phyloP scores from a whole-genome alignment of 2,888 invertebrate species.

The Auanema freiburgensis region DNA sequence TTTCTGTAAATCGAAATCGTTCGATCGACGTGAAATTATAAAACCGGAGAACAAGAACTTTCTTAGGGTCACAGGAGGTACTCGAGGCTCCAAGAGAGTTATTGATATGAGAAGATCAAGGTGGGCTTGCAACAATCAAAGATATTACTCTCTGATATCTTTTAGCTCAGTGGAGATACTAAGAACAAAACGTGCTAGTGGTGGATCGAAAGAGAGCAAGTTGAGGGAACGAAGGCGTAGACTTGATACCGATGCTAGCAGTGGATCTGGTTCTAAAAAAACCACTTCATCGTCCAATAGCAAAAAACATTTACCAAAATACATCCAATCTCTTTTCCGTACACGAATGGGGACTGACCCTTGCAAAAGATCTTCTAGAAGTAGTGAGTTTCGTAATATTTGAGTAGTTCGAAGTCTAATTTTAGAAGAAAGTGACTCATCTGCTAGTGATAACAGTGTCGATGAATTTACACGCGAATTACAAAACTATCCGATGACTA shows the following conservation, averaged over 20 bases:
- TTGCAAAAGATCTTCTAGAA: slow-evolving; percentile 52
- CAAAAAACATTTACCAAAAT: slow-evolving; percentile 62
- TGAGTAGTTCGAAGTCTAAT: background rate
- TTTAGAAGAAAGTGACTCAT: slow-evolving; percentile 47
- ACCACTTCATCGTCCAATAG: slow-evolving; percentile 58
- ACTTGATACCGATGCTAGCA: slow-evolving; percentile 62
- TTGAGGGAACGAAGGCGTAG: slow-evolving; percentile 55
- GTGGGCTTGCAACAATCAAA: slow-evolving; percentile 15
- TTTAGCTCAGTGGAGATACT: slow-evolving; percentile 61
- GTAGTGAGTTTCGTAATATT: background rate
- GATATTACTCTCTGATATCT: slow-evolving; percentile 11
- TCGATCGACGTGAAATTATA: slow-evolving; percentile 52
- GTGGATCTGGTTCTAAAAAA: slow-evolving; percentile 62
- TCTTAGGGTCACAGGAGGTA: slow-evolving; percentile 58
- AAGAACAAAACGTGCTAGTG: slow-evolving; percentile 59
- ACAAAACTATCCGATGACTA: slow-evolving; percentile 61
- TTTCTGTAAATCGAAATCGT: slow-evolving; percentile 59
- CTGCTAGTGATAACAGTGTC: slow-evolving; percentile 58
- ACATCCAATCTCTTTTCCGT: slow-evolving; percentile 62
- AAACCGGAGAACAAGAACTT: slow-evolving; percentile 50
- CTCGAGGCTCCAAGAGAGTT: slow-evolving; percentile 56
- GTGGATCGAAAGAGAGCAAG: slow-evolving; percentile 61
- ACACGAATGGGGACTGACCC: slow-evolving; percentile 63
- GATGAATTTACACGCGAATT: slow-evolving; percentile 62
- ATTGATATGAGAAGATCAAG: slow-evolving; percentile 57